A percentile compares a stretch with the other conserved stretches of the same genome.
Evolutionary conservation across 2,113 vertebrate genomes (phyloP).

Genomic region (Paratilapia polleni): DNA sequence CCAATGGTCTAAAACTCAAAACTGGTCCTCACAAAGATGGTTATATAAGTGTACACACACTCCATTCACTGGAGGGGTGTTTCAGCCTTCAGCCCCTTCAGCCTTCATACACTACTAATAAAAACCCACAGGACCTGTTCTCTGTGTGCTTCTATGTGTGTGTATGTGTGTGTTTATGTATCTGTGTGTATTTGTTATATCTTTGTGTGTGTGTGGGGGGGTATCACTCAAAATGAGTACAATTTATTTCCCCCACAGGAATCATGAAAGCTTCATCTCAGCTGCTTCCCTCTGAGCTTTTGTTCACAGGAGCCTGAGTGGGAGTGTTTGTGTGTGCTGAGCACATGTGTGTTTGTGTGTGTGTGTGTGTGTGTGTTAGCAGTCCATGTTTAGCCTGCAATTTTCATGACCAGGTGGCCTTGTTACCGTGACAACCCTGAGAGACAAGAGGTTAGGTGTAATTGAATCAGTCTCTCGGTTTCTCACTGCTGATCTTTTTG

Average conservation of each 20-base stretch:
- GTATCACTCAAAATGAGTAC: not conserved
- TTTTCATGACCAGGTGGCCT: conserved; percentile 42
- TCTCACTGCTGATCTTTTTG: not conserved
- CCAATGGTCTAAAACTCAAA: not conserved
- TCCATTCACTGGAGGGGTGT: not conserved
- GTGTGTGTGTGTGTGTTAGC: not conserved
- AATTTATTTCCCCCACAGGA: not conserved
- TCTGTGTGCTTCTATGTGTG: not conserved
- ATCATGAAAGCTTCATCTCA: conserved; percentile 34
- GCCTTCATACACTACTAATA: not conserved
- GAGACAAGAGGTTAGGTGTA: conserved; percentile 45
- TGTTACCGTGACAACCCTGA: conserved; percentile 51
- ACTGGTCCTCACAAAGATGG: not conserved
- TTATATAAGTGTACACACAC: not conserved
- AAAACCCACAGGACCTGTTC: not conserved
- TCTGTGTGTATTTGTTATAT: not conserved
- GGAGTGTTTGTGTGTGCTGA: conserved; percentile 6
- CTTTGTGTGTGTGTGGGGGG: not conserved
- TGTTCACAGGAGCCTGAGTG: conserved; percentile 14
- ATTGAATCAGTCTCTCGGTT: not conserved
- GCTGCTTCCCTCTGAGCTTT: conserved; percentile 27
- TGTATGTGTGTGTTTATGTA: not conserved
- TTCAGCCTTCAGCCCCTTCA: not conserved
- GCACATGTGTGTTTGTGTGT: not conserved
- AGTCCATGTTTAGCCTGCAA: conserved; percentile 24